Conservation (phyloP, 2,797 vertebrate genomes). For the Phalanger gymnotis region DNA sequence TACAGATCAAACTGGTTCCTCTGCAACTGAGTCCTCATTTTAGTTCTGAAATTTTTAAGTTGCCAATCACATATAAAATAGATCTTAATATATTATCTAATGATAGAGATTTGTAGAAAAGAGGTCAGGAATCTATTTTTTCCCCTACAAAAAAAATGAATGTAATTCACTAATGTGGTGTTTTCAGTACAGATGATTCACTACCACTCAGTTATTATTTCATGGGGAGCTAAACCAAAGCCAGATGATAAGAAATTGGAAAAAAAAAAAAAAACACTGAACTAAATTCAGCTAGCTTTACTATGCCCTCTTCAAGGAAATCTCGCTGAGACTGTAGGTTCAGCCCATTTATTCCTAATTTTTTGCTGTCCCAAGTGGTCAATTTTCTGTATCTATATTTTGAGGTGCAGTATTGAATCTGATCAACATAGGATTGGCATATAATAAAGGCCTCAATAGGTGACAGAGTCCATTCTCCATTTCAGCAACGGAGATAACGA, state of each 20-base stretch:
- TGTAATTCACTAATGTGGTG: slow-evolving; percentile 4
- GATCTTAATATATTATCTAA: slow-evolving; percentile 51
- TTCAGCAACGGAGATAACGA: slow-evolving; percentile 26
- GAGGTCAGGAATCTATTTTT: neutral
- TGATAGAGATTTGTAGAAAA: slow-evolving; percentile 29
- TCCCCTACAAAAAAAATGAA: slow-evolving; percentile 18
- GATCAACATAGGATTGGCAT: neutral
- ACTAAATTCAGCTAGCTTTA: neutral
- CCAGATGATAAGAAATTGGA: slow-evolving; percentile 5
- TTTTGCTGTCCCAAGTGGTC: neutral
- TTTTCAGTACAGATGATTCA: slow-evolving; percentile 29
- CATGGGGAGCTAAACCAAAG: neutral
- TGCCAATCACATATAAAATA: slow-evolving; percentile 13
- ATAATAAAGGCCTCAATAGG: neutral
- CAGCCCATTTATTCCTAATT: slow-evolving; percentile 29
- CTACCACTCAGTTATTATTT: neutral
- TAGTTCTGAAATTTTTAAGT: slow-evolving; percentile 46
- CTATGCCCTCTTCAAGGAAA: neutral
- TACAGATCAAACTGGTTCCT: slow-evolving; percentile 12
- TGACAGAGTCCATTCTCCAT: neutral
- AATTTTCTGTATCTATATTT: neutral
- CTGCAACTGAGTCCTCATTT: slow-evolving; percentile 11
- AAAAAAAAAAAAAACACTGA: neutral
- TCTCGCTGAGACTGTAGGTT: neutral
- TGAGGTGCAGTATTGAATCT: neutral